Evolutionary conservation across 2,888 invertebrate genomes (phyloP), one percentile per base, ranked within the genome.

Genomic region (Zaprionus obscuricornis): DNA sequence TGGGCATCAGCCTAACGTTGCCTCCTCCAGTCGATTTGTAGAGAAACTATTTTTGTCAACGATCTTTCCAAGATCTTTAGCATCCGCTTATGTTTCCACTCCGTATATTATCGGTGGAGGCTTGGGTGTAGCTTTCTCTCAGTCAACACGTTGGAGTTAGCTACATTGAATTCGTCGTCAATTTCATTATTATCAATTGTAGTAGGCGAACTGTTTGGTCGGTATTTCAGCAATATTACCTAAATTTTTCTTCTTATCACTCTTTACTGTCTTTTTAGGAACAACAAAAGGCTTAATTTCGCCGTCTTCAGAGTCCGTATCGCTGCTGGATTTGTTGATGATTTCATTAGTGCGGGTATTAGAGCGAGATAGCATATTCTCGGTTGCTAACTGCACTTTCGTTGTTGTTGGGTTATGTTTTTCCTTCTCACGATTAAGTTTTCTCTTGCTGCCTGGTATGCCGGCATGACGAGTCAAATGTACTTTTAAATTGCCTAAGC

Each of bases 51-150:
- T 24, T 4, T 6, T 8, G 5, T 24, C 24, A 24, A 6, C 4
- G 8, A 24, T 8, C 24, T 24, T 8, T 6, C 24, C 8, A 6
- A 24, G 24, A 24, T 24, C 24, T 24, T 8, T 8, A 24, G 8
- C 24, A 24, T 36, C 14, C 22, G n/a, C 22, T 39, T 39, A 39
- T 39, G 39, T 39, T 39, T 22, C 22, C 22, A 39, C 39, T 39
- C 39, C 39, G 22, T 20, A 39, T 39, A 39, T 39, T 20, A 39
- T 39, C 22, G 39, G 39, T 18, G 39, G 22, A 22, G 39, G 39
- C 22, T 18, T 39, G 39, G 39, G 39, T 39, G 39, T 10, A 39
- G 22, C 39, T 18, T 24, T 39, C 22, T 39, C 39, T 18, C 39
- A 10, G 39, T 22, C 39, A 10, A 22, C 1, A 29, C 29, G n/a